These are phyloP conservation scores for Uria lomvia DNA, from an alignment of 2,113 vertebrate species.

Conservation along the genomic window DNA sequence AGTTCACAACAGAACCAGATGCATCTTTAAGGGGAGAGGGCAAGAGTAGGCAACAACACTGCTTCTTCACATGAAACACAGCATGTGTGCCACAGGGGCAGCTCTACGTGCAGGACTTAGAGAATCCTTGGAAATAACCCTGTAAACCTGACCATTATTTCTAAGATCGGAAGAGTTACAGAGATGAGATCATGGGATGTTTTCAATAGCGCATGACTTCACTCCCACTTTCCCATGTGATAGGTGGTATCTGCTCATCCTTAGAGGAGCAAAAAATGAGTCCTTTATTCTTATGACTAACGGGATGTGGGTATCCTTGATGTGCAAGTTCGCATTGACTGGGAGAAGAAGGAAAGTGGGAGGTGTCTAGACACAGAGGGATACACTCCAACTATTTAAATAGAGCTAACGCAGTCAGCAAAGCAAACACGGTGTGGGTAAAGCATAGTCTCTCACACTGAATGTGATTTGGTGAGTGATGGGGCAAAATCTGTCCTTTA, in stretches of 20 bases:
- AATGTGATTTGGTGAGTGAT: accelerated
- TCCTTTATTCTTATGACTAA: neutral
- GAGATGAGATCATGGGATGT: neutral
- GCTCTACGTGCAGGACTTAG: neutral
- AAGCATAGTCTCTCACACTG: neutral
- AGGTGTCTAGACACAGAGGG: neutral
- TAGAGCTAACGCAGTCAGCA: neutral
- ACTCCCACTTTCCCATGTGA: neutral
- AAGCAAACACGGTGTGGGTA: neutral
- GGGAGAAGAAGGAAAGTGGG: neutral
- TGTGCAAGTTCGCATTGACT: accelerated
- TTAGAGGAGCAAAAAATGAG: neutral
- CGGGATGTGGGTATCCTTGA: neutral
- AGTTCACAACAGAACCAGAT: neutral
- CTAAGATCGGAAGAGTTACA: neutral
- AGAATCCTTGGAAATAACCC: neutral
- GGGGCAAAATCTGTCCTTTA: neutral
- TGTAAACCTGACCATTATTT: neutral
- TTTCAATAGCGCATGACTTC: neutral
- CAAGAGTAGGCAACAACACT: neutral
- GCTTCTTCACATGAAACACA: neutral
- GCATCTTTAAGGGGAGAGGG: neutral
- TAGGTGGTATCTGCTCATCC: neutral
- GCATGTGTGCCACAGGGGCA: neutral
- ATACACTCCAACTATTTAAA: neutral